Evolutionary conservation across 2,888 invertebrate genomes (phyloP), one percentile per base, ranked within the genome.

Genomic region (Onthophagus sagittarius): DNA sequence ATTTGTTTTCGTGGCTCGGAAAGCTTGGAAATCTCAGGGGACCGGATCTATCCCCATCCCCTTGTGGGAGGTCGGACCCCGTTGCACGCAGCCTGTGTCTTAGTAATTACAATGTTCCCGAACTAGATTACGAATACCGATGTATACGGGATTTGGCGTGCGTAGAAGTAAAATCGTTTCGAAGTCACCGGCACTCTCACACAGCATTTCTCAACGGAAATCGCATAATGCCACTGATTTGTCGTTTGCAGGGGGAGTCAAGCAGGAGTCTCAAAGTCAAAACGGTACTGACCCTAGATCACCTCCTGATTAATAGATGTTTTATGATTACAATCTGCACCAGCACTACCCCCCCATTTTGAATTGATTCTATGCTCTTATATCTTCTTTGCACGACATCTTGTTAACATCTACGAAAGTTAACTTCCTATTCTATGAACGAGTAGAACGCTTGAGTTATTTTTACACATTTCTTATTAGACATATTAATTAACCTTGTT

Each of bases 1-100:
- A 67, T 67, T 67, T 67, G 67, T 67, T 67, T 67, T 67, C 67
- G 23, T 67, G 31, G 23, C 32, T n/a, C 13, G 67, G 67, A 67
- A 67, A 23, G 39, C 39, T 53, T 53, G 39, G 39, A 53, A 53
- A 53, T 7, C 39, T 53, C 7, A 11, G 39, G 39, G 39, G 39
- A 11, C 39, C 39, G 11, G 39, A 53, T 53, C 39, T 23, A 23
- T 23, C 23, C 23, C 23, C 23, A 23, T 7, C 39, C 39, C 39
- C 39, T 53, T 11, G 39, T 11, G 39, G 39, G 39, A 11, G 39
- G 39, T 53, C 39, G 9, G 39, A 53, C 39, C 39, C 39, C 39
- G 39, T 9, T 53, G 39, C 39, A 53, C 39, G 39, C 39, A 53
- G 39, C 11, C 39, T 7, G 39, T 11, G 39, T 53, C 39, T 53